Conservation (phyloP, 1,140 invertebrate species). For the Maniola jurtina region DNA sequence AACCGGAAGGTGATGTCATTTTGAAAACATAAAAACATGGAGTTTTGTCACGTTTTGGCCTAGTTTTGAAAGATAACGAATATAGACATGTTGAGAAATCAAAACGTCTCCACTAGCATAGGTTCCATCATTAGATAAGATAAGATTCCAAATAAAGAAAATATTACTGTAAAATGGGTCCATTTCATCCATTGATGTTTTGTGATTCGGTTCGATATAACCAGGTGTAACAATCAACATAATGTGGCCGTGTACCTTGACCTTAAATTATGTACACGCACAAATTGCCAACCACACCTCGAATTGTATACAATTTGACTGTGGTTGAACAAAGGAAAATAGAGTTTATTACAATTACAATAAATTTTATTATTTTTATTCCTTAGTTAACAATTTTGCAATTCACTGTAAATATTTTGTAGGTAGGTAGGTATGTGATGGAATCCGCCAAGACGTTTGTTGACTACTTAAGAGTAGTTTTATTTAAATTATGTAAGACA, state of each 20-base stretch:
- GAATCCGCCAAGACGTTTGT: conserved; percentile 17
- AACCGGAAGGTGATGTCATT: too few species aligned
- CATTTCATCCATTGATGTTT: too few species aligned
- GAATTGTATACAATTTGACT: conserved; percentile 5
- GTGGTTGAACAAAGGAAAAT: conserved; percentile 2
- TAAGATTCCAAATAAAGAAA: too few species aligned
- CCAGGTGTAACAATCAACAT: neutral
- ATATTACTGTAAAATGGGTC: too few species aligned
- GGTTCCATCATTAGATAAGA: too few species aligned
- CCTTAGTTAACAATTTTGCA: neutral
- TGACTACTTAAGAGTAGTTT: neutral
- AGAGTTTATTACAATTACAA: neutral
- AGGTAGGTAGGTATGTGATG: conserved; percentile 8
- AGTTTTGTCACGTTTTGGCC: too few species aligned
- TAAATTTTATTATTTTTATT: neutral
- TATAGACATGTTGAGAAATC: too few species aligned
- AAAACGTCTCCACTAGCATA: too few species aligned
- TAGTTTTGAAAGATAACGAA: too few species aligned
- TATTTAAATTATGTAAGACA: conserved; percentile 1
- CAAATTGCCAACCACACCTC: conserved; percentile 9
- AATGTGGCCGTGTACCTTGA: neutral
- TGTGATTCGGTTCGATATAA: too few species aligned
- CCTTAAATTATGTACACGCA: neutral
- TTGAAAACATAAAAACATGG: too few species aligned
- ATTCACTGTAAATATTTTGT: neutral